Base-by-base conservation (phyloP, 1,140 invertebrate genomes). In the Eubasilissa regina region DNA sequence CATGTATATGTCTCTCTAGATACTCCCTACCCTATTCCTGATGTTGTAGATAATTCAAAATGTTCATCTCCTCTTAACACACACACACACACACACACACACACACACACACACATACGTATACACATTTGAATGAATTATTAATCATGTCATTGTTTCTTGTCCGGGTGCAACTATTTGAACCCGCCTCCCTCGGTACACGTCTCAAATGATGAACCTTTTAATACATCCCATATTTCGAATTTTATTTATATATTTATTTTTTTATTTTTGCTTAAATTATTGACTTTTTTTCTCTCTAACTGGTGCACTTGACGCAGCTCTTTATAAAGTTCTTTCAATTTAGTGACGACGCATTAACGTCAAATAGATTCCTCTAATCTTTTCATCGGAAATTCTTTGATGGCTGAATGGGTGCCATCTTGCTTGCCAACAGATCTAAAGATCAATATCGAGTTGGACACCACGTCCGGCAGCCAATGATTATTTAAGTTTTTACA, bases 71-170 rank as follows among this genome's bases (percentile, higher is more conserved):
- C 56, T 48, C 45, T 9, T n/a, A n/a, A 12, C 12, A 21, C 45
- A 51, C n/a, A 44, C 25, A 35, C 25, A 35, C 6, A 35, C 25
- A 35, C 25, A 72, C 21, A 21, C 62, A 12, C 12, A 21, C 45
- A 51, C n/a, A 44, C 25, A 35, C 25, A 35, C 6, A 35, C 25
- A 35, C 25, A 72, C 21, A 21, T n/a, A n/a, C n/a, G n/a, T n/a
- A n/a, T n/a, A n/a, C 62, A 73, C 55, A 47, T 73, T 75, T 51
- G 78, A 15, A 75, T 80, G 79, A 80, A 80, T 80, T 80, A 80
- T 80, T 80, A 80, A 80, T 80, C 74, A 66, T 77, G 79, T 80
- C 75, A 80, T 80, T 80, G 79, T 80, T 80, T 80, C 74, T 80
- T 80, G 74, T 6, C 76, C 21, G 47, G 62, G 13, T 6, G 19